Conservation (phyloP, 64 coral and sea anemone species). For the Catalaphyllia jardinei region DNA sequence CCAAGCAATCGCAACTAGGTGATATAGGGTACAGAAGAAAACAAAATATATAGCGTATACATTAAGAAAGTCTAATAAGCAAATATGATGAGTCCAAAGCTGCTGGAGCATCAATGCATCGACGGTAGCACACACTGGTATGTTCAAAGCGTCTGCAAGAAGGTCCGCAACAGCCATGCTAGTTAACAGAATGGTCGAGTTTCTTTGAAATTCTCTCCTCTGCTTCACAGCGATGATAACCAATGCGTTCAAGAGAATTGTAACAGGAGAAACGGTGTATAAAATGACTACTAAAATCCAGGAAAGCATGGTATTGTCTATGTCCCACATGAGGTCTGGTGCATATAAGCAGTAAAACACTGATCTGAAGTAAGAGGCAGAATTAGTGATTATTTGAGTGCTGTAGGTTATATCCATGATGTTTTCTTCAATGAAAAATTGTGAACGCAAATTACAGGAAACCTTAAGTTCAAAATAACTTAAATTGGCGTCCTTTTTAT, state of each 20-base stretch:
- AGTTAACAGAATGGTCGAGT: background rate
- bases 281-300: background rate
- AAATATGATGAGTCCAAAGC: too few relatives aligned
- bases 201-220: background rate
- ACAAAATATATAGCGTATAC: too few relatives aligned
- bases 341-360: background rate
- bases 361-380: background rate
- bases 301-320: background rate
- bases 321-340: background rate
- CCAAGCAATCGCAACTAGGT: background rate
- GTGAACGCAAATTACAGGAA: too few relatives aligned
- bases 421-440: too few relatives aligned
- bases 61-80: too few relatives aligned
- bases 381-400: too few relatives aligned
- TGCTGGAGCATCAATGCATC: too few relatives aligned
- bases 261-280: background rate
- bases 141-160: background rate
- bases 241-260: background rate
- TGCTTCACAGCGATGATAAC: background rate
- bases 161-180: constrained; percentile 1
- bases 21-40: too few relatives aligned
- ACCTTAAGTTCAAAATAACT: too few relatives aligned
- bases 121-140: background rate
- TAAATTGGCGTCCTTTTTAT: too few relatives aligned
- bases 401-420: too few relatives aligned